Evolutionary conservation across 2,113 vertebrate genomes (phyloP), one percentile per base, ranked within the genome.

Genomic region (Bucco capensis): DNA sequence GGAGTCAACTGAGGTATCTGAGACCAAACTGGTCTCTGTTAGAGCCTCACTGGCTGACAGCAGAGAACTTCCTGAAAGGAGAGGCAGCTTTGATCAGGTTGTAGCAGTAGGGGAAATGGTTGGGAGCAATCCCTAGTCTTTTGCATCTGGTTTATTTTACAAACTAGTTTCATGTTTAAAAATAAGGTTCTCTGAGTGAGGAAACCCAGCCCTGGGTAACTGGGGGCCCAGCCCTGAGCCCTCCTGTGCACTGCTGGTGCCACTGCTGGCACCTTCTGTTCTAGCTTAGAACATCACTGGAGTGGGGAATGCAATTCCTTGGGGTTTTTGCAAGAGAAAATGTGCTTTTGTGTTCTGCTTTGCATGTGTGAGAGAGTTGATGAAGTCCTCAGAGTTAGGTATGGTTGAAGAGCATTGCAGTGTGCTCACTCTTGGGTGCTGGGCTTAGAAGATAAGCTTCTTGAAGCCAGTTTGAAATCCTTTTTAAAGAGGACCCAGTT

Each of bases 61-160:
- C 72, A 80, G 85, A 83, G 72, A 76, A 70, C 66, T 60, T 91
- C 75, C 93, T 19, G 51, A 50, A 54, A 90, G 62, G 72, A 88
- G 65, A 88, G 65, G 88, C 85, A 88, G 85, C 88, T 83, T 84
- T 84, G 82, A 85, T 95, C 89, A 89, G 74, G 15, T 82, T 91
- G 78, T 84, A 75, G 89, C 87, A 88, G 11, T 50, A 78, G 54
- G 84, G 84, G 78, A 67, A 49, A 84, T 47, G 89, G 4, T 87
- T 49, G 87, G 82, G 87, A 91, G 78, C 78, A 23, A 44, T 25
- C 46, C 75, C 82, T 30, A 37, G 10, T 75, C 69, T 65, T 95
- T 92, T 94, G 85, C 91, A 93, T 94, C 78, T 92, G 70, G 44
- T 40, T 84, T 78, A 19, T 79, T 87, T 86, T 27, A 56, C 75